These are phyloP conservation scores for Chrysolina oricalcia DNA, from an alignment of 2,888 invertebrate species.

Conservation along the genomic window DNA sequence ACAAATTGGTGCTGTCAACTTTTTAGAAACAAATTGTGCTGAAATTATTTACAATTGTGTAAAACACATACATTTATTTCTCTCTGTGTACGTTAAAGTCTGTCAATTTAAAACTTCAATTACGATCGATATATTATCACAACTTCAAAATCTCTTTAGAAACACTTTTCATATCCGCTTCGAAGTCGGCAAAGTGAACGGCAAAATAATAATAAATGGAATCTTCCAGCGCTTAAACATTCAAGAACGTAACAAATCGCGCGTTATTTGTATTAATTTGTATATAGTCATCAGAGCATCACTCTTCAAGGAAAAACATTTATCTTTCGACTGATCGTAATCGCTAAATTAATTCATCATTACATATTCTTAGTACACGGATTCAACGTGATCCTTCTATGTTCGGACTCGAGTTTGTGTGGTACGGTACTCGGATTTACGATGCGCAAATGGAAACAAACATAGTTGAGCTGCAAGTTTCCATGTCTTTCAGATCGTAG, in stretches of 20 bases:
- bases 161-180: neutral
- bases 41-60: no score
- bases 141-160: no score
- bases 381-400: slow-evolving; percentile 26
- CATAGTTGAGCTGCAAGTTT: slow-evolving; percentile 17
- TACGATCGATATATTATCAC: no score
- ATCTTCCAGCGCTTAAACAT: neutral
- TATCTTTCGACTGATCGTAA: slow-evolving; percentile 30
- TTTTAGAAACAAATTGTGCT: no score
- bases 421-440: slow-evolving; percentile 19
- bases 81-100: no score
- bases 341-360: slow-evolving; percentile 30
- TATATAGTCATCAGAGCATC: slow-evolving; percentile 25
- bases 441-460: slow-evolving; percentile 5
- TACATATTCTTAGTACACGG: slow-evolving; percentile 23
- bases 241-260: slow-evolving; percentile 5
- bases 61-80: no score
- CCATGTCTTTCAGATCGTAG: neutral
- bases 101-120: no score
- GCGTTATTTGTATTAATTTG: slow-evolving; percentile 22
- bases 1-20: no score
- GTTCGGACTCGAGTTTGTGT: slow-evolving; percentile 21
- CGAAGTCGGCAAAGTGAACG: neutral
- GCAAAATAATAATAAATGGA: neutral
- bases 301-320: slow-evolving; percentile 29